phyloP scores from a whole-genome alignment of 2,797 vertebrate genomes.

The Intellagama lesueurii region DNA sequence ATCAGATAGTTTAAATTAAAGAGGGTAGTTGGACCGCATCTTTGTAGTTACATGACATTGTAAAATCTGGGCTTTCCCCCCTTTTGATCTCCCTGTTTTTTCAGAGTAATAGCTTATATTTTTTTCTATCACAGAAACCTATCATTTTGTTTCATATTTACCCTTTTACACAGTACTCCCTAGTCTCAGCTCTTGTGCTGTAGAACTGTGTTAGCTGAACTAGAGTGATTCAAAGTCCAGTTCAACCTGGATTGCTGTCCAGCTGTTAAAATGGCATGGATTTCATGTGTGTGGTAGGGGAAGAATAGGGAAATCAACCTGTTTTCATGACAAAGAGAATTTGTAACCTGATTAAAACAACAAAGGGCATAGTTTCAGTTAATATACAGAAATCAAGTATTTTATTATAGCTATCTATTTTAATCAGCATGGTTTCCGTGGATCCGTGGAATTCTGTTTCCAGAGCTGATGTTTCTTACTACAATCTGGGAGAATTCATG shows the following conservation, averaged over 20 bases:
- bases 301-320: background rate
- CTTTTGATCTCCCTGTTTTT: background rate
- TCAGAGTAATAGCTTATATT: background rate
- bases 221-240: background rate
- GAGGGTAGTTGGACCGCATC: background rate
- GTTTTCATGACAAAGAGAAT: background rate
- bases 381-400: background rate
- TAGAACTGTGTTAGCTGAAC: background rate
- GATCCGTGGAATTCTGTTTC: background rate
- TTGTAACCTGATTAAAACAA: background rate
- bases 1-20: background rate
- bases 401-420: too few relatives aligned
- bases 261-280: background rate
- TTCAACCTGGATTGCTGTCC: background rate
- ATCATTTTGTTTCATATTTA: too few relatives aligned
- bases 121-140: background rate
- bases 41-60: background rate
- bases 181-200: background rate
- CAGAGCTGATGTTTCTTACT: background rate
- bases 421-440: too few relatives aligned
- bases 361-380: background rate
- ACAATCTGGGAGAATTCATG: background rate
- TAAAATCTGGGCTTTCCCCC: background rate
- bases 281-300: too few relatives aligned
- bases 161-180: background rate